Evolutionary conservation across 2,888 invertebrate genomes (phyloP).

Genomic region (Ectropis crepuscularia): DNA sequence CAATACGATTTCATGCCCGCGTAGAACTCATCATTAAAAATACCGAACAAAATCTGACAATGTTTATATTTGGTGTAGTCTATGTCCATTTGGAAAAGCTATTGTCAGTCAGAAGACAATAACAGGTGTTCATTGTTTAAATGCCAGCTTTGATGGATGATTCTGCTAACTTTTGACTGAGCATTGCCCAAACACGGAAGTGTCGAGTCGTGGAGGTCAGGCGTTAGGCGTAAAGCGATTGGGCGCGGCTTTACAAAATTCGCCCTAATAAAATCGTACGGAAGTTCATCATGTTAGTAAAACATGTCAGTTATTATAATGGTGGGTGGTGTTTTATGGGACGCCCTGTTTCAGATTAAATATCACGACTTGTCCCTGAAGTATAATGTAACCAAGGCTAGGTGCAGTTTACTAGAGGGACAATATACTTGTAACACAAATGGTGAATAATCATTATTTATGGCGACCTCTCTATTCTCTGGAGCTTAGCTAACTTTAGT

Average conservation of each 20-base stretch:
- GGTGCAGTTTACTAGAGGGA: too few relatives aligned
- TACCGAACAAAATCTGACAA: conserved; percentile 11
- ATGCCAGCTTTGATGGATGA: conserved; percentile 67
- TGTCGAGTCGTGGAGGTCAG: conserved; percentile 52
- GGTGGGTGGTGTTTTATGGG: conserved; percentile 4
- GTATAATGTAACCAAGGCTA: too few relatives aligned
- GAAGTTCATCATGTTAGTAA: conserved; percentile 22
- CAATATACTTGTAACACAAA: too few relatives aligned
- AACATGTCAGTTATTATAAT: conserved; percentile 22
- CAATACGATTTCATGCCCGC: too few relatives aligned
- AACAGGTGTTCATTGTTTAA: conserved; percentile 60
- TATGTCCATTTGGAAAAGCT: conserved; percentile 32
- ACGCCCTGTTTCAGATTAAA: conserved; percentile 3
- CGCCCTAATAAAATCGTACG: conserved; percentile 21
- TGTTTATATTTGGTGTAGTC: conserved; percentile 31
- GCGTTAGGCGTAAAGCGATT: conserved; percentile 28
- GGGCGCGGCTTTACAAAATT: conserved; percentile 48
- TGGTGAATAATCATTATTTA: too few relatives aligned
- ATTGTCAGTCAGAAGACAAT: conserved; percentile 42
- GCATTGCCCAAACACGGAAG: conserved; percentile 60
- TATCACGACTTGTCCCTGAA: not conserved
- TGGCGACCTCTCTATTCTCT: too few relatives aligned
- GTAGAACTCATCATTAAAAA: conserved; percentile 14
- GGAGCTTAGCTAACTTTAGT: too few relatives aligned
- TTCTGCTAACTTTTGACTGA: conserved; percentile 56